A percentile compares a stretch with the other conserved stretches of the same genome.
phyloP scores from a whole-genome alignment of 2,113 vertebrate genomes.

The Rhinoptilus africanus region DNA sequence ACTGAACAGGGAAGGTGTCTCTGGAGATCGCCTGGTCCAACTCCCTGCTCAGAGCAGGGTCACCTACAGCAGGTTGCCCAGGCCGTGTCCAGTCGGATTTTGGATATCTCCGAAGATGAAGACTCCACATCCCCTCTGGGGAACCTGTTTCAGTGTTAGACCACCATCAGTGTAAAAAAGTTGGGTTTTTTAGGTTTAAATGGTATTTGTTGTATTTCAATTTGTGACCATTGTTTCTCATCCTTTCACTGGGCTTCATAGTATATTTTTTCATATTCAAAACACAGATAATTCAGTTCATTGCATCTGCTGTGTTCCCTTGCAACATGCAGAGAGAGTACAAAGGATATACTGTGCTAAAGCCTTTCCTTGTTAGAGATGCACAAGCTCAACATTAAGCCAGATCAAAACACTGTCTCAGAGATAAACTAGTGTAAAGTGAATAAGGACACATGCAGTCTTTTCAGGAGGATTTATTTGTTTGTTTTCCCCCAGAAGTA shows the following conservation, averaged over 20 bases:
- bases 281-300: not conserved
- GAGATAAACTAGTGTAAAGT: not conserved
- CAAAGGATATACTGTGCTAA: not conserved
- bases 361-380: not conserved
- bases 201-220: not conserved
- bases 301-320: not conserved
- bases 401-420: not conserved
- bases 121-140: not conserved
- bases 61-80: not conserved
- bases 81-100: not conserved
- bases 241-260: not conserved
- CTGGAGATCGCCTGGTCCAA: not conserved
- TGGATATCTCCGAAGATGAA: not conserved
- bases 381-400: not conserved
- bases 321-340: not conserved
- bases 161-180: not conserved
- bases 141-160: not conserved
- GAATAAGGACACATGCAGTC: not conserved
- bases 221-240: not conserved
- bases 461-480: not conserved
- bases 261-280: not conserved
- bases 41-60: not conserved
- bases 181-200: rapidly evolving
- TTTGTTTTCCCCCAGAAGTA: not conserved
- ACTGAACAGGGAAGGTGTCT: not conserved